Evolutionary conservation across 2,113 vertebrate genomes (phyloP).

Genomic region (Silurus meridionalis): DNA sequence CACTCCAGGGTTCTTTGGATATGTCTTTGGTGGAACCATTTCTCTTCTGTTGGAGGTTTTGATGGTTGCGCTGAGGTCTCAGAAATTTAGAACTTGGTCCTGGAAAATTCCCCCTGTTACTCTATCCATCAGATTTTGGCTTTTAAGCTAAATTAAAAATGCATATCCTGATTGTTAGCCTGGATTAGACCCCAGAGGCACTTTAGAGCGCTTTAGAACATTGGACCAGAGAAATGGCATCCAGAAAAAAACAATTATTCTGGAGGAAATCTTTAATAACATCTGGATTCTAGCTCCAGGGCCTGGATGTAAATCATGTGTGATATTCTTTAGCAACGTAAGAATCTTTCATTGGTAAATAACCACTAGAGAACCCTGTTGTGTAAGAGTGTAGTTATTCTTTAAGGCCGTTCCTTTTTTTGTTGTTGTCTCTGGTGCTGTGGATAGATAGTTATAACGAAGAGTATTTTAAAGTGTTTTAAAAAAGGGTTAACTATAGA

Average conservation of each 20-base stretch:
- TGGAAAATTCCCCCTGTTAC: slow-evolving; percentile 15
- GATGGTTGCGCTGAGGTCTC: background rate
- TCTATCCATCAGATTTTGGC: slow-evolving; percentile 29
- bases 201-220: background rate
- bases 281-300: background rate
- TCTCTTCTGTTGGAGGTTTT: background rate
- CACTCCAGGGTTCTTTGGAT: background rate
- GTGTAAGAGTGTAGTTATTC: background rate
- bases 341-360: background rate
- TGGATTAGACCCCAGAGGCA: background rate
- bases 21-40: background rate
- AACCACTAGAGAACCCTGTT: background rate
- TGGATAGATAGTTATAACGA: too few relatives aligned
- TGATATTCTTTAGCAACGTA: background rate
- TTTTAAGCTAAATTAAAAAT: slow-evolving; percentile 19
- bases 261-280: slow-evolving; percentile 11
- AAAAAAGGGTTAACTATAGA: background rate
- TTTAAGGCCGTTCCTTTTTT: background rate
- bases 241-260: background rate
- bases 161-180: background rate
- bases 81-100: background rate
- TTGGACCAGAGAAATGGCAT: background rate
- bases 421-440: background rate
- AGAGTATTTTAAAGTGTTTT: background rate
- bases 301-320: background rate